A percentile compares a stretch with the other conserved stretches of the same genome.
These are phyloP conservation scores for Mustela erminea DNA, from an alignment of 2,797 vertebrate genomes.

Conservation along the genomic window DNA sequence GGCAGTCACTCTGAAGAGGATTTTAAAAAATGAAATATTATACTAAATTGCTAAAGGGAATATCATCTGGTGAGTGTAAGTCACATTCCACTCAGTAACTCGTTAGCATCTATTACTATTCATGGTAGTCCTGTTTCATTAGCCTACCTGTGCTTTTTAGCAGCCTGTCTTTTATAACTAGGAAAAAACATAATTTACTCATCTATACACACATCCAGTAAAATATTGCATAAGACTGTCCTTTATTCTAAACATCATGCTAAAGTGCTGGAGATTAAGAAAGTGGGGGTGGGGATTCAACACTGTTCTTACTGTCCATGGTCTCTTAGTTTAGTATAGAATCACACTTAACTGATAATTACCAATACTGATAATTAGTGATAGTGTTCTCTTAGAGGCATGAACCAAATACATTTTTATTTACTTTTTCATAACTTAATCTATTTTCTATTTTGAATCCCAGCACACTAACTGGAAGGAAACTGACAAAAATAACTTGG, in stretches of 20 bases:
- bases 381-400: background rate
- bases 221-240: background rate
- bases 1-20: background rate
- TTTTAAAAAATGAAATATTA: constrained; percentile 34
- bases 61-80: background rate
- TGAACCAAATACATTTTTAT: background rate
- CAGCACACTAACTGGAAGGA: background rate
- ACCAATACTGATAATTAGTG: background rate
- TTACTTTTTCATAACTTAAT: background rate
- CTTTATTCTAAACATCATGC: background rate
- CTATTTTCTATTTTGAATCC: background rate
- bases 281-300: background rate
- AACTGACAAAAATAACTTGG: background rate
- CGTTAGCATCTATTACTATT: background rate
- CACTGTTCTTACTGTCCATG: background rate
- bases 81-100: background rate
- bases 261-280: background rate
- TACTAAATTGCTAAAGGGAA: background rate
- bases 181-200: background rate
- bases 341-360: background rate
- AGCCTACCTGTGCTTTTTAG: background rate
- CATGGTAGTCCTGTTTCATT: background rate
- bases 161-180: background rate
- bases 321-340: background rate
- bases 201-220: background rate